These are phyloP conservation scores for Pseudanteris insignis DNA, from an alignment of 2,888 invertebrate genomes.

Conservation along the genomic window DNA sequence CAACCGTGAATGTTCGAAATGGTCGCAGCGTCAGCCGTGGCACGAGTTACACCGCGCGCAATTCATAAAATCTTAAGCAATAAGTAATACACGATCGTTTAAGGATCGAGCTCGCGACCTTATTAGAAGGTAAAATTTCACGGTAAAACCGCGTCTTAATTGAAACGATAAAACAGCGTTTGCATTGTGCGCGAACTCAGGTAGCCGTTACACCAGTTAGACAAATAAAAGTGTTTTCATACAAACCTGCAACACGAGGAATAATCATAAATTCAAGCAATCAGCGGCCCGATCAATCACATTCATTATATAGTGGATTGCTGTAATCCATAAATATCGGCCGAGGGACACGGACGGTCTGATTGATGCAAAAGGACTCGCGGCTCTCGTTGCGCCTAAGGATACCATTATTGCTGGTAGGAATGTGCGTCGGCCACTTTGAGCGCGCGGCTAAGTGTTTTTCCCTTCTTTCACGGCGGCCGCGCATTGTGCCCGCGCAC, in stretches of 20 bases:
- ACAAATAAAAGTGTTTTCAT: slow-evolving; percentile 14
- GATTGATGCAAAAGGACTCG: slow-evolving; percentile 38
- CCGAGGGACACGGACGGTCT: slow-evolving; percentile 12
- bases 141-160: slow-evolving; percentile 2
- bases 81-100: slow-evolving; percentile 1
- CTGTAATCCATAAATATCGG: slow-evolving; percentile 40
- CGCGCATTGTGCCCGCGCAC: slow-evolving; percentile 2
- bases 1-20: too few species aligned
- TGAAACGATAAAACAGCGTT: slow-evolving; percentile 2
- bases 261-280: slow-evolving; percentile 48
- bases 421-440: slow-evolving; percentile 38
- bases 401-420: slow-evolving; percentile 31
- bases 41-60: too few species aligned
- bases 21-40: too few species aligned
- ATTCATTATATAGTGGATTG: slow-evolving; percentile 47
- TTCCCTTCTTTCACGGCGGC: slow-evolving; percentile 2
- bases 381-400: slow-evolving; percentile 31
- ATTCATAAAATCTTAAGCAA: neutral
- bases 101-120: neutral
- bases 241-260: slow-evolving; percentile 38
- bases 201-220: slow-evolving; percentile 1
- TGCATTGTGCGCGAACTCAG: neutral
- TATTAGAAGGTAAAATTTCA: slow-evolving; percentile 6
- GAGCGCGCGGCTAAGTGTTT: slow-evolving; percentile 21
- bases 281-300: slow-evolving; percentile 44